Evolutionary conservation across 2,888 invertebrate species (phyloP).

Genomic region (Cosmopolites sordidus): DNA sequence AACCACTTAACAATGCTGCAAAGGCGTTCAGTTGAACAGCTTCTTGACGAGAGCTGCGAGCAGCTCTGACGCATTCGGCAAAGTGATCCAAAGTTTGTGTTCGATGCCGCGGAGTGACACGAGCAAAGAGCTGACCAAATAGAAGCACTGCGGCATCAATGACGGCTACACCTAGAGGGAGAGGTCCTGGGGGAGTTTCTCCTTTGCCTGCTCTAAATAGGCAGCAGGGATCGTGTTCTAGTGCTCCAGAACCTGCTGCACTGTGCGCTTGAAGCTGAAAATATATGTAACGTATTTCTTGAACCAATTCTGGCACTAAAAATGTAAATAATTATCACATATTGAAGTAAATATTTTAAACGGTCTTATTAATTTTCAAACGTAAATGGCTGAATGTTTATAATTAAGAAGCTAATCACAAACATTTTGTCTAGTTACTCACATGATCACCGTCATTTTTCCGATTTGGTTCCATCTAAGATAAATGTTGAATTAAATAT

Average conservation of each 20-base stretch:
- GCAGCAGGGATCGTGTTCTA: constrained; percentile 95
- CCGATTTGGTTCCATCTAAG: constrained; percentile 80
- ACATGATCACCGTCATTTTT: constrained; percentile 77
- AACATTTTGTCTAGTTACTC: constrained; percentile 50
- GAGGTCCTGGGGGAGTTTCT: constrained; percentile 66
- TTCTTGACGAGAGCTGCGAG: constrained; percentile 89
- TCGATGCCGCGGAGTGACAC: constrained; percentile 92
- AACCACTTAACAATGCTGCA: constrained; percentile 83
- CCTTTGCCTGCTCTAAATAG: constrained; percentile 52
- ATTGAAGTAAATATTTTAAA: too few species aligned
- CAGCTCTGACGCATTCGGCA: constrained; percentile 87
- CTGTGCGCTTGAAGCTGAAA: constrained; percentile 87
- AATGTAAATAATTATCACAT: constrained; percentile 12
- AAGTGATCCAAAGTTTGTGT: constrained; percentile 98
- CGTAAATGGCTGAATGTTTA: too few species aligned
- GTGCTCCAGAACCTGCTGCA: constrained; percentile 90
- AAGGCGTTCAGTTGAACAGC: constrained; percentile 96
- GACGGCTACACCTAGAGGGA: constrained; percentile 93
- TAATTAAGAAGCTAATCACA: background rate
- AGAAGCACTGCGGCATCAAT: constrained; percentile 90
- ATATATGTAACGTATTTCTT: background rate
- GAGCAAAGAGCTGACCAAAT: constrained; percentile 91
- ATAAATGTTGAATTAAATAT: constrained; percentile 33
- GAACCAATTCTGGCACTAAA: constrained; percentile 10
- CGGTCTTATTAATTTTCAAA: too few species aligned